Percentiles rank a stretch among this genome's conserved stretches.
phyloP scores from a whole-genome alignment of 2,888 invertebrate genomes.

The Phasia obesa region DNA sequence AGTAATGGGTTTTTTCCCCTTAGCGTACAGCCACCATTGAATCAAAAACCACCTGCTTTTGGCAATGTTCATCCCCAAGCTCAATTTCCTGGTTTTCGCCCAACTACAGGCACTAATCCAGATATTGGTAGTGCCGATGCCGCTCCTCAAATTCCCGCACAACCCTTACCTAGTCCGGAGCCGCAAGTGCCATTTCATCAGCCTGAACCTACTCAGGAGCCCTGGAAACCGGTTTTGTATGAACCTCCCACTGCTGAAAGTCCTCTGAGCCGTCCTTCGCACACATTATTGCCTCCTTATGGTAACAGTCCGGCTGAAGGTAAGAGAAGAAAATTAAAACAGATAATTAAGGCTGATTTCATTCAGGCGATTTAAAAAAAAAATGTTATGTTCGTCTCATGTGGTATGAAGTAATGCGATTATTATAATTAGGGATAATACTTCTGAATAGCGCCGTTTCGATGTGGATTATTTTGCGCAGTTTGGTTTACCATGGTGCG shows the following conservation, averaged over 20 bases:
- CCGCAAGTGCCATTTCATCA: conserved; percentile 67
- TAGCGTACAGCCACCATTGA: conserved; percentile 77
- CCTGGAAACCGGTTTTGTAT: conserved; percentile 77
- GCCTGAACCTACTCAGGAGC: conserved; percentile 74
- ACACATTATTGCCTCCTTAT: conserved; percentile 78
- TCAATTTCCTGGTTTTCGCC: conserved; percentile 76
- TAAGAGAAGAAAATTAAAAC: conserved; percentile 56
- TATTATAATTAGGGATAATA: too few relatives aligned
- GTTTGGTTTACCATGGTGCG: too few relatives aligned
- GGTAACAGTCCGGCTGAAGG: conserved; percentile 76
- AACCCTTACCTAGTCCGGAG: conserved; percentile 69
- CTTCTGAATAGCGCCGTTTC: too few relatives aligned
- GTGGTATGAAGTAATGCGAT: too few relatives aligned
- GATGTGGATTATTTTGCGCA: too few relatives aligned
- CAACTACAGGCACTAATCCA: conserved; percentile 74
- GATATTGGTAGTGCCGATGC: conserved; percentile 79
- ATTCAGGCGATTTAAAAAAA: too few relatives aligned
- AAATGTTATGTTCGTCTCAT: too few relatives aligned
- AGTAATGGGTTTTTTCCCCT: conserved; percentile 70
- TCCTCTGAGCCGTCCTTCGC: conserved; percentile 75
- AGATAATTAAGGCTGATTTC: too few relatives aligned
- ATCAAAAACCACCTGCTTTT: conserved; percentile 77
- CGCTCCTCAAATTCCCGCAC: conserved; percentile 78
- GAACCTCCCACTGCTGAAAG: conserved; percentile 72
- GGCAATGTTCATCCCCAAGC: conserved; percentile 71